These are phyloP conservation scores for Temnothorax unifasciatus DNA, from an alignment of 2,888 invertebrate species.

Conservation along the genomic window DNA sequence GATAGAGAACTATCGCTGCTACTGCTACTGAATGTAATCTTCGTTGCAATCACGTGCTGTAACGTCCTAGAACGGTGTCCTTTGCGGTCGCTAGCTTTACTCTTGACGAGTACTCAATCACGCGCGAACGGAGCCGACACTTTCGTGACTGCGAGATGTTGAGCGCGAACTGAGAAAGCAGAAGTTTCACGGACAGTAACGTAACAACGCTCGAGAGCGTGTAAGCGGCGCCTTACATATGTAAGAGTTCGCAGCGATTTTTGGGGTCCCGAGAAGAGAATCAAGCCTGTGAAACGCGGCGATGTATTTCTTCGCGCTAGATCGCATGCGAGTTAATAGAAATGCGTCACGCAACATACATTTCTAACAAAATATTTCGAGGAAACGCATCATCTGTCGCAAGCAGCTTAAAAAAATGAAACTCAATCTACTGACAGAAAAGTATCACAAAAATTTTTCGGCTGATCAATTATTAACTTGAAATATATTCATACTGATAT, in stretches of 20 bases:
- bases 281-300: not conserved
- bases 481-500: not conserved
- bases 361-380: not conserved
- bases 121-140: slow-evolving; percentile 32
- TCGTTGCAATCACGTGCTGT: not conserved
- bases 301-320: not conserved
- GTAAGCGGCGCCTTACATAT: not conserved
- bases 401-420: not conserved
- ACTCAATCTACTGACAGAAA: not conserved
- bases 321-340: not conserved
- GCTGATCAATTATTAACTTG: not conserved
- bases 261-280: not conserved
- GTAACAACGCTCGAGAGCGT: slow-evolving; percentile 22
- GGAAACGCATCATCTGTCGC: not conserved
- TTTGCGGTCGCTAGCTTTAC: not conserved
- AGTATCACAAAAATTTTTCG: not conserved
- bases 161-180: slow-evolving; percentile 48
- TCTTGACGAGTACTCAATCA: slow-evolving; percentile 9
- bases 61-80: slow-evolving; percentile 1
- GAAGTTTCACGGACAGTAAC: slow-evolving; percentile 38
- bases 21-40: not conserved
- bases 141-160: slow-evolving; percentile 47
- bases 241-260: not conserved
- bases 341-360: not conserved
- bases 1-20: not conserved